A percentile compares a stretch with the other conserved stretches of the same genome.
Evolutionary conservation across 2,888 invertebrate species (phyloP).

Genomic region (Noctua fimbriata): DNA sequence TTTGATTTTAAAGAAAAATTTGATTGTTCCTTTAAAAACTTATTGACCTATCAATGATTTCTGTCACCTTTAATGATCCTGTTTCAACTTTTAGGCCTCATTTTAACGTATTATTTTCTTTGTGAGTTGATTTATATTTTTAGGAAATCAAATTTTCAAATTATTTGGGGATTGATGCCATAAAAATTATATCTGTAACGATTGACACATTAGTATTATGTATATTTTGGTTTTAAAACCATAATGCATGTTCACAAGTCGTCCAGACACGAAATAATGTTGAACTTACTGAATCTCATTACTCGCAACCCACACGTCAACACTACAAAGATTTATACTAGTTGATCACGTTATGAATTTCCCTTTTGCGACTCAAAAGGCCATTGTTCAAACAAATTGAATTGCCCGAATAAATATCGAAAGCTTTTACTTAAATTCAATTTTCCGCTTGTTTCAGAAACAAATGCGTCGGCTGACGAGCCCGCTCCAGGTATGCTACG

Average conservation of each 20-base stretch:
- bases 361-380: constrained; percentile 47
- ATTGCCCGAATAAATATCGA: constrained; percentile 43
- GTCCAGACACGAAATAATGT: neutral
- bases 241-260: neutral
- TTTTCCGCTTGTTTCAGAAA: constrained; percentile 80
- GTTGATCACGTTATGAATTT: constrained; percentile 66
- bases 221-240: neutral
- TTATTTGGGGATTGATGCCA: neutral
- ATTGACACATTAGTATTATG: neutral
- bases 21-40: too few relatives aligned
- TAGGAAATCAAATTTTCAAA: neutral
- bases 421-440: constrained; percentile 53
- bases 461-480: constrained; percentile 81
- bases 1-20: too few relatives aligned
- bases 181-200: too few relatives aligned
- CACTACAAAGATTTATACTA: constrained; percentile 42
- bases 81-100: neutral
- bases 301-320: neutral
- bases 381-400: constrained; percentile 50
- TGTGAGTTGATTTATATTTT: neutral
- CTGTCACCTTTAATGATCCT: too few relatives aligned
- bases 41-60: too few relatives aligned
- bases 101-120: neutral
- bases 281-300: constrained; percentile 6
- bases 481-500: constrained; percentile 85